Evolutionary conservation across 2,888 invertebrate species (phyloP).

Genomic region (Phyto melanocephala): DNA sequence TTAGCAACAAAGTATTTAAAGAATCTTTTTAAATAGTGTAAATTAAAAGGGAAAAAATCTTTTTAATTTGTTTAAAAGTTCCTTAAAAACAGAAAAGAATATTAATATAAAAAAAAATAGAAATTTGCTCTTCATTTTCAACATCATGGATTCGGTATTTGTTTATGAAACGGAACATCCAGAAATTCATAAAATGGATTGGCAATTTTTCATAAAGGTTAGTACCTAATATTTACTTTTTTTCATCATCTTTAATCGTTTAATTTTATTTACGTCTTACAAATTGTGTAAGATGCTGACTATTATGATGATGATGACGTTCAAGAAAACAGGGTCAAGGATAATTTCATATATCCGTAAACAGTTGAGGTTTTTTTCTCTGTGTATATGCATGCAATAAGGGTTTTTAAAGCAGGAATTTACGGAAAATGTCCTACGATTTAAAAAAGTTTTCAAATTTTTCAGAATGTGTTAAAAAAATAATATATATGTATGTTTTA

Average conservation of each 20-base stretch:
- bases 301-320: background rate
- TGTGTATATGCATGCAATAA: slow-evolving; percentile 17
- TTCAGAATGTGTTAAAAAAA: no score
- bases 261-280: background rate
- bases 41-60: no score
- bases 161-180: slow-evolving; percentile 69
- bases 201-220: slow-evolving; percentile 78
- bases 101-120: background rate
- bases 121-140: background rate
- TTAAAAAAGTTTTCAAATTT: no score
- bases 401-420: no score
- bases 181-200: slow-evolving; percentile 72
- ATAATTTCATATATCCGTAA: slow-evolving; percentile 59
- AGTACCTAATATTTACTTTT: slow-evolving; percentile 41
- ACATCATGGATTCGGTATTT: slow-evolving; percentile 68
- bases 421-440: no score
- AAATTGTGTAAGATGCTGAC: slow-evolving; percentile 12
- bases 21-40: background rate
- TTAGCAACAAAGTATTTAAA: background rate
- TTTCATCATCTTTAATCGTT: slow-evolving; percentile 4
- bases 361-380: slow-evolving; percentile 26
- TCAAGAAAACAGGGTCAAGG: slow-evolving; percentile 62
- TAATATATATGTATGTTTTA: no score
- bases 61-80: slow-evolving; percentile 16
- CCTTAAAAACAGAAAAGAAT: slow-evolving; percentile 50